phyloP scores from a whole-genome alignment of 2,797 vertebrate species.

The Syngnathus rostellatus region DNA sequence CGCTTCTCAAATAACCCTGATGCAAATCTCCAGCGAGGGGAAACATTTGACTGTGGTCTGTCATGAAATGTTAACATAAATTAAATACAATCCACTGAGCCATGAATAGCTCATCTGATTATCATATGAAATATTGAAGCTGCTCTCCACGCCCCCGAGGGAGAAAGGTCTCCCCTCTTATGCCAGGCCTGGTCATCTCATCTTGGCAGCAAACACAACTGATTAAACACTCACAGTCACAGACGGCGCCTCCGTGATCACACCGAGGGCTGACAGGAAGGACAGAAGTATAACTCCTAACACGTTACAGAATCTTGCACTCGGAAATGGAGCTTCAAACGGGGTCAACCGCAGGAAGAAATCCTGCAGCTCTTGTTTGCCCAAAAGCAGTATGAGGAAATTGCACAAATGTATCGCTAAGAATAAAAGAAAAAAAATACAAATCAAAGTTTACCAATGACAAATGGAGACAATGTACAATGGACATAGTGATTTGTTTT shows the following conservation, averaged over 20 bases:
- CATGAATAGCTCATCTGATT: conserved; percentile 51
- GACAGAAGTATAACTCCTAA: background rate
- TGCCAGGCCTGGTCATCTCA: conserved; percentile 30
- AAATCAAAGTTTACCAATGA: background rate
- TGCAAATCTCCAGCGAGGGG: conserved; percentile 27
- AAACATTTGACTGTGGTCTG: conserved; percentile 27
- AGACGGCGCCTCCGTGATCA: conserved; percentile 12
- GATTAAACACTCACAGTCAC: conserved; percentile 31
- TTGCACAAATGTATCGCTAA: background rate
- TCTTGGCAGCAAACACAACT: conserved; percentile 32
- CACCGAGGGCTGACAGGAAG: conserved; percentile 3
- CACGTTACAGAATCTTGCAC: conserved; percentile 3
- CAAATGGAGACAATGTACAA: background rate
- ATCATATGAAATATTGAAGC: conserved; percentile 52
- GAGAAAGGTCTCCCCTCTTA: conserved; percentile 18
- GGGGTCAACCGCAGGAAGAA: background rate
- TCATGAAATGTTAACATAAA: conserved; percentile 47
- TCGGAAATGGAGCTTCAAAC: background rate
- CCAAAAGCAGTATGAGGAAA: too few relatives aligned
- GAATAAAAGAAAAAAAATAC: background rate
- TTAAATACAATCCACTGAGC: conserved; percentile 38
- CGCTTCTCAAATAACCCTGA: conserved; percentile 15
- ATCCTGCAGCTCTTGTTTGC: background rate
- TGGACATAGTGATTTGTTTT: background rate
- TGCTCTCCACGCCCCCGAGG: conserved; percentile 13